Evolutionary conservation across 2,113 vertebrate genomes (phyloP), one percentile per base, ranked within the genome.

Genomic region (Ammodytes dubius): DNA sequence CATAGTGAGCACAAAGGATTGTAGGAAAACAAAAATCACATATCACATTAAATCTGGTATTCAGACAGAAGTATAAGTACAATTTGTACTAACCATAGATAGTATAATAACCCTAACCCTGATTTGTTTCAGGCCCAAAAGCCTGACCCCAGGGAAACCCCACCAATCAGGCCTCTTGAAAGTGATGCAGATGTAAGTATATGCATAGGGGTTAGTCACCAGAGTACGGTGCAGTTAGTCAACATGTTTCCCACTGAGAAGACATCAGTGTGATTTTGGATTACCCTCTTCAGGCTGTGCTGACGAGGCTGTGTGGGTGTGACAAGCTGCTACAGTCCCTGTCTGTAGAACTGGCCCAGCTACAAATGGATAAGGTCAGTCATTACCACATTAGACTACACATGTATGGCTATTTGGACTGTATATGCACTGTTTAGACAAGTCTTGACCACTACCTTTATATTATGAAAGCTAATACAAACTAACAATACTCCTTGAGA

Each of bases 251-350:
- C 57, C 47, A 54, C 6, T 79, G 35, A 57, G 39, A 10, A 39
- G 8, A 70, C 4, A 46, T 40, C 10, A 65, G 46, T 68, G 65
- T 60, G 0, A 57, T 47, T 74, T 68, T 46, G 9, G 13, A 56
- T 82, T 64, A 78, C 50, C 49, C 58, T 74, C 75, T 50, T 40
- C 88, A 97, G 96, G 93, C 90, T 7, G 91, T 97, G 67, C 42
- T 97, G 91, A 97, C 96, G 47, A 95, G 95, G 81, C 46, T 97
- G 67, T 97, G 96, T n/a, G 96, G 96, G 11, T 97, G 96, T 90
- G 96, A 97, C 91, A 96, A 95, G 82, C 89, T 97, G 54, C 93
- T 97, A 2, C 94, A 95, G 87, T 82, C 94, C 69, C 93, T 97
- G 46, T 95, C 95, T 65, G 84, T 94, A 4, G 96, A 97, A 79